Evolutionary conservation across 1,140 invertebrate genomes (phyloP), one percentile per base, ranked within the genome.

Genomic region (Drosophila equinoxialis): DNA sequence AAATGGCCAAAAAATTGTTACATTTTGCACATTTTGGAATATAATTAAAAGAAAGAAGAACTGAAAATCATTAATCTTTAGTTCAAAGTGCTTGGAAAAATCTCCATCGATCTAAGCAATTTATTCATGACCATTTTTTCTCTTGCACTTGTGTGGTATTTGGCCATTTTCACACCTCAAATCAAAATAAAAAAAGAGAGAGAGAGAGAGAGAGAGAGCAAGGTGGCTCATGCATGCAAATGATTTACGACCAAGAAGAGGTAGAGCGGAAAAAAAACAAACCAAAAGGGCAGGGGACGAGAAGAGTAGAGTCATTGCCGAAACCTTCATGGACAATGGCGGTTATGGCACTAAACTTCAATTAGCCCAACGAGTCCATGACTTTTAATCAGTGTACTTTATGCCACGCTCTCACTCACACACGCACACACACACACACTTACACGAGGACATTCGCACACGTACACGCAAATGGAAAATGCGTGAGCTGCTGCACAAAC

Each of bases 381-480:
- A 86, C 82, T 87, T 86, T 86, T 87, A 86, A 87, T 86, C 83
- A 87, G 83, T 85, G 83, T 82, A 71, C 77, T 81, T 85, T 85
- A 59, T 76, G 77, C 77, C 74, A 70, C 63, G 75, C 60, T 63
- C 33, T 39, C 60, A 26, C 71, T 26, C n/a, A 33, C 39, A 23
- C 42, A 41, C 54, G 45, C n/a, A 51, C 13, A 6, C 17, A 30
- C 17, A 33, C 60, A 20, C 20, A 23, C 20, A 2, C 20, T 17
- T 17, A 6, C 17, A 4, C 39, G 5, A 51, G 14, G 65, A 51
- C 59, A 17, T 42, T 3, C 20, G 20, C 55, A 57, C 42, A 39
- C 41, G 61, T 8, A 23, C 45, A 7, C 42, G 23, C 60, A 58
- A 58, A 65, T 60, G 71, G 80, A 65, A 72, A 66, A 67, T 71